phyloP scores from a whole-genome alignment of 2,113 vertebrate species.

The Corythoichthys intestinalis region DNA sequence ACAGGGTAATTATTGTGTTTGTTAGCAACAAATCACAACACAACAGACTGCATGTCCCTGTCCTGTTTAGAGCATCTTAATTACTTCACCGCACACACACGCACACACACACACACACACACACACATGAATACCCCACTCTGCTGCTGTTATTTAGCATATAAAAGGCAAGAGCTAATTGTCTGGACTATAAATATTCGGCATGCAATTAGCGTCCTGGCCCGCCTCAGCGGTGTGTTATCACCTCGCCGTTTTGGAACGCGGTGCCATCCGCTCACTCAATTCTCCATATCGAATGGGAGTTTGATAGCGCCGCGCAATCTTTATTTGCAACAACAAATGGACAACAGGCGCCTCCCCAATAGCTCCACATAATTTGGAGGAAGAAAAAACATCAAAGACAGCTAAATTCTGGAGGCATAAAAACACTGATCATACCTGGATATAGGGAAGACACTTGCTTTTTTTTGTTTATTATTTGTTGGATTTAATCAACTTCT shows the following conservation, averaged over 20 bases:
- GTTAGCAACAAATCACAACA: slow-evolving; percentile 81
- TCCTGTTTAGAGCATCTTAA: slow-evolving; percentile 83
- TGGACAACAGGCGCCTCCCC: slow-evolving; percentile 42
- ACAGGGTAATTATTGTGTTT: slow-evolving; percentile 83
- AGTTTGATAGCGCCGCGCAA: slow-evolving; percentile 71
- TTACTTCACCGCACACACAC: slow-evolving; percentile 65
- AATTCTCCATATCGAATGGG: slow-evolving; percentile 76
- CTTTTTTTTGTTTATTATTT: no score
- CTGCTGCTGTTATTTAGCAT: slow-evolving; percentile 79
- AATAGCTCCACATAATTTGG: slow-evolving; percentile 48
- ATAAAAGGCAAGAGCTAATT: slow-evolving; percentile 82
- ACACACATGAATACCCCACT: slow-evolving; percentile 33
- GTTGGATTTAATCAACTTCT: no score
- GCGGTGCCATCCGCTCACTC: slow-evolving; percentile 63
- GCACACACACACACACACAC: slow-evolving; percentile 10
- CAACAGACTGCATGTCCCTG: slow-evolving; percentile 82
- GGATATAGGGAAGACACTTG: not conserved
- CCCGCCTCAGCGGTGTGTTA: slow-evolving; percentile 76
- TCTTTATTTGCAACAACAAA: slow-evolving; percentile 75
- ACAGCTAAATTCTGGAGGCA: slow-evolving; percentile 17
- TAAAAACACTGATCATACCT: slow-evolving; percentile 25
- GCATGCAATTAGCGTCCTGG: slow-evolving; percentile 79
- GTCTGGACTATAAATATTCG: slow-evolving; percentile 83
- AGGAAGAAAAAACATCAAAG: slow-evolving; percentile 23
- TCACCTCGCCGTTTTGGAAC: slow-evolving; percentile 73